phyloP scores from a whole-genome alignment of 2,888 invertebrate genomes.

The Dascillus cervinus region DNA sequence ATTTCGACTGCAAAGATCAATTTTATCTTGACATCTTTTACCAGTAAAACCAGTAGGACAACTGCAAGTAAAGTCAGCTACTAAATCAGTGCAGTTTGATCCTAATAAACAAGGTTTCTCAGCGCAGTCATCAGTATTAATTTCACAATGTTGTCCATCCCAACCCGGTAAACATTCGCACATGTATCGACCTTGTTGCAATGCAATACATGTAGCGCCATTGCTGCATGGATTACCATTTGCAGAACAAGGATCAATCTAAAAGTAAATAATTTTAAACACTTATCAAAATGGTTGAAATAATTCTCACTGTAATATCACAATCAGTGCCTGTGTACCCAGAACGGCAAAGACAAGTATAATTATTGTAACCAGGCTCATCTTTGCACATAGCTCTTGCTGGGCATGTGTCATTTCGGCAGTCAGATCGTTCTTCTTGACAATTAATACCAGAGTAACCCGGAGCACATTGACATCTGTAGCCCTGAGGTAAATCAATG shows the following conservation, averaged over 20 bases:
- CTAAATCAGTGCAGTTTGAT: slow-evolving; percentile 87
- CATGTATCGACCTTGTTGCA: slow-evolving; percentile 86
- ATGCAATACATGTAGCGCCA: slow-evolving; percentile 79
- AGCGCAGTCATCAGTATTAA: slow-evolving; percentile 88
- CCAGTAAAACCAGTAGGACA: slow-evolving; percentile 95
- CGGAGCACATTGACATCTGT: slow-evolving; percentile 78
- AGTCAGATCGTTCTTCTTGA: slow-evolving; percentile 87
- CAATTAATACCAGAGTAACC: slow-evolving; percentile 92
- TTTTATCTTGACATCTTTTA: slow-evolving; percentile 91
- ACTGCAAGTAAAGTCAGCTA: slow-evolving; percentile 87
- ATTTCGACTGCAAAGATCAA: slow-evolving; percentile 80
- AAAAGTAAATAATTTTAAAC: slow-evolving; percentile 26
- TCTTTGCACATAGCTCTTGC: slow-evolving; percentile 97
- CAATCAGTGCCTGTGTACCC: slow-evolving; percentile 93
- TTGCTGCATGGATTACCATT: slow-evolving; percentile 88
- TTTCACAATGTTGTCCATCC: slow-evolving; percentile 93
- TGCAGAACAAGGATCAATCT: slow-evolving; percentile 85
- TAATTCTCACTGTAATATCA: slow-evolving; percentile 66
- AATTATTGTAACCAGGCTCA: slow-evolving; percentile 80
- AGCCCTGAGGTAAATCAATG: slow-evolving; percentile 86
- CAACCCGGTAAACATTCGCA: slow-evolving; percentile 96
- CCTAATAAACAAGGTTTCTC: slow-evolving; percentile 86
- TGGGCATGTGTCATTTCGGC: slow-evolving; percentile 83
- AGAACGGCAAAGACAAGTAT: slow-evolving; percentile 86
- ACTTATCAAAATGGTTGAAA: slow-evolving; percentile 3